Evolutionary conservation across 2,797 vertebrate species (phyloP), one percentile per base, ranked within the genome.

Genomic region (Anolis apletophallus): DNA sequence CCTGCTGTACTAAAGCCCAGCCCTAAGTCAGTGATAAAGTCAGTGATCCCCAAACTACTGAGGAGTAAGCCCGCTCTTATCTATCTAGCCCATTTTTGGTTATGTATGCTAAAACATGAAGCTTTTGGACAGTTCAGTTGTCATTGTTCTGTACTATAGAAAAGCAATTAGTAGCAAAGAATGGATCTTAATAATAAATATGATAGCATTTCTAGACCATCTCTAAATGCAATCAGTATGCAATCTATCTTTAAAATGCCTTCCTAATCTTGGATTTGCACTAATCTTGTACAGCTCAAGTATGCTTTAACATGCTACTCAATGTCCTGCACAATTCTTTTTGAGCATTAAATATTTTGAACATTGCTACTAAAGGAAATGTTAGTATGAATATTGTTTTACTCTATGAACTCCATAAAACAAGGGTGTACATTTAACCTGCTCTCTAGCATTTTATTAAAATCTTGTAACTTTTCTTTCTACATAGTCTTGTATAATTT

Each of bases 251-350:
- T 36, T 32, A 46, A 29, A 16, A 71, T 13, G 34, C 16, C 34
- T 83, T 59, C 71, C 29, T 74, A 61, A 83, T 83, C 11, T n/a
- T 71, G 52, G 67, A 69, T 69, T 29, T 61, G 59, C 21, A 61
- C 68, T 34, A 71, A 52, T 36, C 36, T 26, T 36, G 32, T 71
- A 50, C 14, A 55, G 55, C 9, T 29, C 46, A 14, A 21, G 36
- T n/a, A 40, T 29, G 10, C 19, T 83, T 34, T 52, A 12, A 19
- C 16, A 50, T 74, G n/a, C 26, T 64, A 13, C 14, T 74, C 4
- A 74, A 21, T 64, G 16, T 26, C 57, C 54, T 14, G 23, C 29
- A 59, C 8, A 14, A 46, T n/a, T 57, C 13, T 74, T 13, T 13
- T 21, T 84, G 9, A 5, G 10, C 21, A 26, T 50, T 32, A 32